Evolutionary conservation across 2,113 vertebrate species (phyloP), one percentile per base, ranked within the genome.

Genomic region (Oryzias melastigma): DNA sequence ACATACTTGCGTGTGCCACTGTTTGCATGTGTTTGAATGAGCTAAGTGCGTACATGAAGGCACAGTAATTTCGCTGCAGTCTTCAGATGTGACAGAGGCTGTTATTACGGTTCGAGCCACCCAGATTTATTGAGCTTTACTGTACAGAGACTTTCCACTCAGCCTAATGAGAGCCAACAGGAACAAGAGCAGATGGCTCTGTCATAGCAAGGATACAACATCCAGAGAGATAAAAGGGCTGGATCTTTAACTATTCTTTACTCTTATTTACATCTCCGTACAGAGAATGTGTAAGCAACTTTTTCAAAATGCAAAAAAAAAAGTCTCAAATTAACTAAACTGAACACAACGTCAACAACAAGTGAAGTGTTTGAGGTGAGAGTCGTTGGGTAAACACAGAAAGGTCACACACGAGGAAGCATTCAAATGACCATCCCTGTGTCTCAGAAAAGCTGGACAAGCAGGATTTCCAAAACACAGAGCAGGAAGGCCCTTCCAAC

Each of bases 61-160:
- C 73, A 75, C 65, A 52, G 57, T 79, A 24, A 75, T 62, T 74
- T 52, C 46, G 67, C 43, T 43, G 69, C 72, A 71, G 56, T 27
- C 35, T 45, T 54, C 20, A 43, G 41, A 64, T 65, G 69, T 75
- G 35, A 14, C 68, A 53, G 24, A 65, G 60, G 59, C 65, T 75
- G 63, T 79, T 73, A 73, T 80, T 78, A 78, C 63, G 71, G 72
- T 45, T 55, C 49, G 45, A 64, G 70, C 29, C 52, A 60, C 49
- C 7, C 68, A 82, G 85, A 87, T 86, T 86, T 86, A 88, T 80
- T 62, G 76, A 81, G 73, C 73, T 78, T 59, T 69, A 71, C 67
- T 41, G 61, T 78, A 56, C 63, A 56, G 55, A 68, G 68, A 67
- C 65, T 59, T 71, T 77, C 73, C 77, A 83, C 86, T 89, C 80